Percentiles rank a stretch among this genome's conserved stretches.
Conservation (phyloP, 1,140 invertebrate genomes). For the Dreissena polymorpha region DNA sequence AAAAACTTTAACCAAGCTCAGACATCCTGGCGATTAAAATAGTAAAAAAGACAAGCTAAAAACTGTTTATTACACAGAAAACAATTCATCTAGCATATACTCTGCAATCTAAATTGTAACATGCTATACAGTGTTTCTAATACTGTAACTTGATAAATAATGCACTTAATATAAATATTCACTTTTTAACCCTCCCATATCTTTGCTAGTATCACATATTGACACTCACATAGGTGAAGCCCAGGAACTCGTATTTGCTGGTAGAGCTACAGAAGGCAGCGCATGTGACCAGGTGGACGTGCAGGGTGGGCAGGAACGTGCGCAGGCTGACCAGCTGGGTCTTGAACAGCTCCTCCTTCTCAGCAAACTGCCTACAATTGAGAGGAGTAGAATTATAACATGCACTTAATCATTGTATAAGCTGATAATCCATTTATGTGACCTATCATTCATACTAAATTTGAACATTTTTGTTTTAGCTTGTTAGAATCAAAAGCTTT, state of each 20-base stretch:
- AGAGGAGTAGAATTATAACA: slow-evolving; percentile 6
- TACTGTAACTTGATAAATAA: no score
- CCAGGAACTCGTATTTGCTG: slow-evolving; percentile 75
- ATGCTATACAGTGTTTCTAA: no score
- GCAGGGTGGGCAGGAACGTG: slow-evolving; percentile 74
- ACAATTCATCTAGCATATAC: no score
- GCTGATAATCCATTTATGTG: neutral
- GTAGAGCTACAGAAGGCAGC: slow-evolving; percentile 74
- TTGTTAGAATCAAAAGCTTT: neutral
- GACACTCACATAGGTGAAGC: slow-evolving; percentile 73
- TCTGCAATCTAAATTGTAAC: no score
- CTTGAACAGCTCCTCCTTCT: slow-evolving; percentile 72
- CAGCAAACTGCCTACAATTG: slow-evolving; percentile 70
- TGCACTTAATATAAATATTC: no score
- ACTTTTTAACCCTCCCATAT: no score
- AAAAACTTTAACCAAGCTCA: no score
- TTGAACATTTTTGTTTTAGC: neutral
- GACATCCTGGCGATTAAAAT: no score
- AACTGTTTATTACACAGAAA: no score
- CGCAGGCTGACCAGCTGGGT: slow-evolving; percentile 69
- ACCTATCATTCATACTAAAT: neutral
- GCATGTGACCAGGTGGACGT: slow-evolving; percentile 73
- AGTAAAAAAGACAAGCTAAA: no score
- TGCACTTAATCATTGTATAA: neutral
- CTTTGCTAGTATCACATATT: no score